phyloP scores from a whole-genome alignment of 1,140 invertebrate genomes.

The Potamilus streckersoni region DNA sequence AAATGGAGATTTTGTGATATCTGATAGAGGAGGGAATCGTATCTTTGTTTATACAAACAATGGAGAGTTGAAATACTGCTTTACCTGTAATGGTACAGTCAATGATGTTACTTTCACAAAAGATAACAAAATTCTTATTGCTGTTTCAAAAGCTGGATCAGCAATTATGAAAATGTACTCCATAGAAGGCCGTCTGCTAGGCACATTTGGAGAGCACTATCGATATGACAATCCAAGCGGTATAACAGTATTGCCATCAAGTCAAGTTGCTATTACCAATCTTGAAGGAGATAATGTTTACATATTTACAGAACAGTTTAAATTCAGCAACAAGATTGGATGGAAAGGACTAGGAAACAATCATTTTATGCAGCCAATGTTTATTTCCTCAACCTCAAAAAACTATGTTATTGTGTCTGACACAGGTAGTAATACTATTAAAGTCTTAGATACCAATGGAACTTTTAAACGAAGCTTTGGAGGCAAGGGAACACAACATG shows the following conservation, averaged over 20 bases:
- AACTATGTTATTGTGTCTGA: slow-evolving; percentile 59
- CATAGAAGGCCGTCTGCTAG: slow-evolving; percentile 46
- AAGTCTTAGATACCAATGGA: slow-evolving; percentile 56
- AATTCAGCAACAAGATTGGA: slow-evolving; percentile 97
- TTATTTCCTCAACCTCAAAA: slow-evolving; percentile 53
- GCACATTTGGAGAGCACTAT: slow-evolving; percentile 53
- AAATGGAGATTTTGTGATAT: slow-evolving; percentile 53
- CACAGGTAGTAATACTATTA: slow-evolving; percentile 55
- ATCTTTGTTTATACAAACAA: slow-evolving; percentile 53
- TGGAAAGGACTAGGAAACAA: slow-evolving; percentile 90
- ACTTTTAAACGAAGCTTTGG: slow-evolving; percentile 60
- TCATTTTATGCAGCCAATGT: slow-evolving; percentile 52
- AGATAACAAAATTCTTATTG: slow-evolving; percentile 52
- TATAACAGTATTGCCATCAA: slow-evolving; percentile 44
- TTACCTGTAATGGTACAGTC: slow-evolving; percentile 47
- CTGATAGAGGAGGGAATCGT: slow-evolving; percentile 53
- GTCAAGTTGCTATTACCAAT: slow-evolving; percentile 54
- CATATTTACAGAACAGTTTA: slow-evolving; percentile 98
- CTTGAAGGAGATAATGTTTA: slow-evolving; percentile 90
- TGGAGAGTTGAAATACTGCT: slow-evolving; percentile 46
- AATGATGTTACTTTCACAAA: slow-evolving; percentile 50
- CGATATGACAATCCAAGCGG: slow-evolving; percentile 58
- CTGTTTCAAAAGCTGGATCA: slow-evolving; percentile 47
- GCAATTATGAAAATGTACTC: slow-evolving; percentile 52
- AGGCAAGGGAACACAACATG: slow-evolving; percentile 37